phyloP scores from a whole-genome alignment of 2,797 vertebrate species.

The Myotis planiceps region DNA sequence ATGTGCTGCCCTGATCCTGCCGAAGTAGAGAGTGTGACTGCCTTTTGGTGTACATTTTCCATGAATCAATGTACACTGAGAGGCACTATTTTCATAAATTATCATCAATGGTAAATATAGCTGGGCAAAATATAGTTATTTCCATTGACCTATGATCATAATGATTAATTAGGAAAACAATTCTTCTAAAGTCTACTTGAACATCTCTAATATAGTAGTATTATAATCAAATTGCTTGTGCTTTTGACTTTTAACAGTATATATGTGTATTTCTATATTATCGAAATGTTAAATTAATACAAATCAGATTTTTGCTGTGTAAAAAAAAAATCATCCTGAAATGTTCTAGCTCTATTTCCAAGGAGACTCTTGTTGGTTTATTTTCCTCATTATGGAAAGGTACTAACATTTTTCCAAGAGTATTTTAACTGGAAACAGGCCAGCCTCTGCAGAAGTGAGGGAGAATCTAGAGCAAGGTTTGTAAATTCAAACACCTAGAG shows the following conservation, averaged over 20 bases:
- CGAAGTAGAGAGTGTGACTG: not conserved
- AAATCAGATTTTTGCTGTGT: slow-evolving; percentile 1
- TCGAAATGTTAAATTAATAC: slow-evolving; percentile 24
- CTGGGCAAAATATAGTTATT: not conserved
- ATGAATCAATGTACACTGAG: not conserved
- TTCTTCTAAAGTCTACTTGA: slow-evolving; percentile 9
- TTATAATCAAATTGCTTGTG: not conserved
- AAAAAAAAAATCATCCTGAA: not conserved
- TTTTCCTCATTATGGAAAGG: not conserved
- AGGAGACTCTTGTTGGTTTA: not conserved
- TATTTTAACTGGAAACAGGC: not conserved
- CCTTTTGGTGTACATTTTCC: not conserved
- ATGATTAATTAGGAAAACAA: not conserved
- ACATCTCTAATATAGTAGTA: not conserved
- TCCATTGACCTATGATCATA: not conserved
- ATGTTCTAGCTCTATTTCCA: not conserved
- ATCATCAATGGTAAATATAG: not conserved
- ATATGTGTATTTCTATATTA: not conserved
- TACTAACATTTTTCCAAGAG: not conserved
- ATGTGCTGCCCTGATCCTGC: not conserved
- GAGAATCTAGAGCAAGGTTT: not conserved
- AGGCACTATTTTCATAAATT: not conserved
- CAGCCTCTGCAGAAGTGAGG: not conserved
- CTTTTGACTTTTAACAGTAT: not conserved
- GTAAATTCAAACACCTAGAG: not conserved